Base-by-base conservation (phyloP, 92 coral and sea anemone species). In the Phymanthus crucifer region DNA sequence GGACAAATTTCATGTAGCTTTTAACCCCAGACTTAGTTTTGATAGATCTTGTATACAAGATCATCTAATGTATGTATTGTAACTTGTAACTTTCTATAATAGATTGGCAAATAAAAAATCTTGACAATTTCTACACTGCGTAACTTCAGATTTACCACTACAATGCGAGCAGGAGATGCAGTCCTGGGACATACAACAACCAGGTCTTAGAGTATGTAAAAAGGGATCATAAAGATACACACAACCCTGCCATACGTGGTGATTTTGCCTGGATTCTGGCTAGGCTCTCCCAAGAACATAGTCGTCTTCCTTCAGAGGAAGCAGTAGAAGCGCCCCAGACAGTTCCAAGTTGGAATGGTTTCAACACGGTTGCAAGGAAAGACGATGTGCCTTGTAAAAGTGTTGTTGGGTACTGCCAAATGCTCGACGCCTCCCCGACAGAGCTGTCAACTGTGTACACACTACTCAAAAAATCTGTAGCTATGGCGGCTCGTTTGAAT, bases 261-360 rank as follows among this genome's bases (percentile, higher is more conserved):
- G 81, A 86, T 38, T 86, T 86, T 66, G 89, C 78, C 19, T 86
- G 89, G 89, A 80, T 86, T 27, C 26, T 86, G 2, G 50, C 89
- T 32, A 32, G 89, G 40, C 40, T 37, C 7, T 7, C 40, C 40
- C 40, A 37, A 3, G 40, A 3, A 37, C 3, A 37, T 37, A 7
- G 4, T 21, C 6, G 4, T 66, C 86, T 58, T 4, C 78, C 66
- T 80, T 0, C 29, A 47, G n/a, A 75, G 45, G 87, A 66, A 75
- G 76, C 75, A n/a, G n/a, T n/a, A 65, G 58, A 19, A 29, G 1
- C 31, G n/a, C 67, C 4, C 0, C 14, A 37, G 1, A 2, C 71
- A 3, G 32, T 83, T 14, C 93, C 90, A 1, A 81, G 87, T 19
- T 89, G 87, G 87, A 72, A 57, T 66, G 90, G 90, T 19, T 85